Evolutionary conservation across 2,113 vertebrate species (phyloP), one percentile per base, ranked within the genome.

Genomic region (Microtus ochrogaster): DNA sequence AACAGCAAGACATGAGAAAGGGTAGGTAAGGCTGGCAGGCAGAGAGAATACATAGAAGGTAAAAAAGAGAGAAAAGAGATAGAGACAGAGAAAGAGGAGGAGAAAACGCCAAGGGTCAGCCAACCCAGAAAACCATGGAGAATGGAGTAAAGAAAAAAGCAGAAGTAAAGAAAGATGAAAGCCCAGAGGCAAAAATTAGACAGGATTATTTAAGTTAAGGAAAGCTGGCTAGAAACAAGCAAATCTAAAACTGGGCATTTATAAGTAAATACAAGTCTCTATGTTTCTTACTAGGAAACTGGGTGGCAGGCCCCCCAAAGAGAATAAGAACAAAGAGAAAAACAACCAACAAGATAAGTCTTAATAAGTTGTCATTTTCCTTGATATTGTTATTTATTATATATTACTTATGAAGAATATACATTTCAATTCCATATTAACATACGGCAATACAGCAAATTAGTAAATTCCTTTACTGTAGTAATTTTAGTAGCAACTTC

Each of bases 341-440:
- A 52, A n/a, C 33, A 68, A 70, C 66, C 66, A 70, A 70, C 33
- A 70, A 70, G 14, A n/a, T 8, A 72, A 70, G 68, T 2, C n/a
- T 79, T 41, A 39, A 11, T 90, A 39, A 58, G 70, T 90, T 95
- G 26, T 7, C 47, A 44, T 74, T 44, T 77, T 17, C 63, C 88
- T 66, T 82, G 33, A 85, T 77, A 1, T 2, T 92, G 1, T 68
- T 30, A 68, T 10, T 83, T 94, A 68, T 63, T 93, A 68, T 14
- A 47, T 92, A 92, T 91, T 88, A 82, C 36, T 94, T 90, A 81
- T 68, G 33, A 81, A 95, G 30, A 91, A 36, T 84, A n/a, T 85
- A 91, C 78, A 68, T 26, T 86, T 41, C 21, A 44, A 61, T 52
- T 73, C 47, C 89, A 41, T 58, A 79, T 70, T 85, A 88, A 65